A percentile compares a stretch with the other conserved stretches of the same genome.
Evolutionary conservation across 2,113 vertebrate genomes (phyloP).

Genomic region (Plecturocebus donacophilus): DNA sequence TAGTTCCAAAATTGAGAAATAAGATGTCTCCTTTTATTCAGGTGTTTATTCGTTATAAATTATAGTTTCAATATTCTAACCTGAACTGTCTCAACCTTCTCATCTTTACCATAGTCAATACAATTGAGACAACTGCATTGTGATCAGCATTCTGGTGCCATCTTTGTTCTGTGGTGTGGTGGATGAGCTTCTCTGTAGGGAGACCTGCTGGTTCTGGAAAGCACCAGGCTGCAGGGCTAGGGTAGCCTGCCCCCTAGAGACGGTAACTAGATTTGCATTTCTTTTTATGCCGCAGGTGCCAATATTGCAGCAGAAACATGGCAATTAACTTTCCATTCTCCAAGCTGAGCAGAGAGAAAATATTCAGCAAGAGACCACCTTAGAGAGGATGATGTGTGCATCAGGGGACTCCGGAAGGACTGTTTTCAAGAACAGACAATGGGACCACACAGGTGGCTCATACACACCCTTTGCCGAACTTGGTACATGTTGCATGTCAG

Average conservation of each 20-base stretch:
- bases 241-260: conserved; percentile 83
- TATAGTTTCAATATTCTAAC: neutral
- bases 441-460: neutral
- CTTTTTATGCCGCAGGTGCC: neutral
- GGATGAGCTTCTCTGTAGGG: neutral
- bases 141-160: neutral
- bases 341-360: neutral
- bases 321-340: neutral
- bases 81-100: neutral
- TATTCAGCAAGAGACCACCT: neutral
- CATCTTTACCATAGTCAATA: neutral
- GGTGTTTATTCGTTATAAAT: neutral
- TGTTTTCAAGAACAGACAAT: neutral
- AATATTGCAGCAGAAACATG: neutral
- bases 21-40: neutral
- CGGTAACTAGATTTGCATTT: neutral
- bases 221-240: neutral
- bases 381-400: neutral
- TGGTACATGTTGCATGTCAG: conserved; percentile 94
- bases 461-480: conserved; percentile 92
- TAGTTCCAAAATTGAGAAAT: neutral
- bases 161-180: neutral
- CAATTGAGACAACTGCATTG: too few relatives aligned
- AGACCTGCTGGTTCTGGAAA: neutral
- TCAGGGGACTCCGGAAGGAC: neutral